phyloP scores from a whole-genome alignment of 2,113 vertebrate species.

The Chroicocephalus ridibundus region DNA sequence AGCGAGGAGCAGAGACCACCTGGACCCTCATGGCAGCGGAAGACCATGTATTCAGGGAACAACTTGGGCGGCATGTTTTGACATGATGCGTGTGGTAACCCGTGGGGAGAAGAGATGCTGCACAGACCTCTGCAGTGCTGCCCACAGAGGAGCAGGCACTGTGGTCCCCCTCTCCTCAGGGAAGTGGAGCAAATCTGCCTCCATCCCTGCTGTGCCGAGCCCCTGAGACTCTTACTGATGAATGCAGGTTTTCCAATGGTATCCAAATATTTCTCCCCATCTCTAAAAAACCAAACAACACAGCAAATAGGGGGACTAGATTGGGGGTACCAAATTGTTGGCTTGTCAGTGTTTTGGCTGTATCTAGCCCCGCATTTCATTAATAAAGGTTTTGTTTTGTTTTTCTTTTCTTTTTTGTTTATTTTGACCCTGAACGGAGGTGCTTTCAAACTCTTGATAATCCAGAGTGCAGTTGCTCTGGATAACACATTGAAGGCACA shows the following conservation, averaged over 20 bases:
- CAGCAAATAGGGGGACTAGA: background rate
- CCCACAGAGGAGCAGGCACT: background rate
- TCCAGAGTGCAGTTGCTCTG: background rate
- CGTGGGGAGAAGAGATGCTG: background rate
- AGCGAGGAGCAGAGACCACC: background rate
- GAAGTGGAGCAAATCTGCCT: background rate
- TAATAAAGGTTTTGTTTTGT: background rate
- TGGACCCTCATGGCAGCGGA: background rate
- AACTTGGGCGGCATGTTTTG: background rate
- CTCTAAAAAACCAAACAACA: background rate
- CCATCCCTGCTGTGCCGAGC: background rate
- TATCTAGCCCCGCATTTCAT: background rate
- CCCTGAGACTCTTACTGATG: background rate
- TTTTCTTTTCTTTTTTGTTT: background rate
- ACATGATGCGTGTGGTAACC: background rate
- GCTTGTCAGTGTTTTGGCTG: background rate
- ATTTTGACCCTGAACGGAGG: background rate
- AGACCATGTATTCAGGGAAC: background rate
- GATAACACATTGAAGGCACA: background rate
- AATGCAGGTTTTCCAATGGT: background rate
- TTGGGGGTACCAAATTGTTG: background rate
- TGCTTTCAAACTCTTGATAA: background rate
- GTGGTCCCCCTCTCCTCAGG: background rate
- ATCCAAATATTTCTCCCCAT: background rate
- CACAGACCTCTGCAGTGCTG: background rate